Percentiles rank a stretch among this genome's conserved stretches.
These are phyloP conservation scores for Pseudochirops cupreus DNA, from an alignment of 2,797 vertebrate genomes.

Conservation along the genomic window DNA sequence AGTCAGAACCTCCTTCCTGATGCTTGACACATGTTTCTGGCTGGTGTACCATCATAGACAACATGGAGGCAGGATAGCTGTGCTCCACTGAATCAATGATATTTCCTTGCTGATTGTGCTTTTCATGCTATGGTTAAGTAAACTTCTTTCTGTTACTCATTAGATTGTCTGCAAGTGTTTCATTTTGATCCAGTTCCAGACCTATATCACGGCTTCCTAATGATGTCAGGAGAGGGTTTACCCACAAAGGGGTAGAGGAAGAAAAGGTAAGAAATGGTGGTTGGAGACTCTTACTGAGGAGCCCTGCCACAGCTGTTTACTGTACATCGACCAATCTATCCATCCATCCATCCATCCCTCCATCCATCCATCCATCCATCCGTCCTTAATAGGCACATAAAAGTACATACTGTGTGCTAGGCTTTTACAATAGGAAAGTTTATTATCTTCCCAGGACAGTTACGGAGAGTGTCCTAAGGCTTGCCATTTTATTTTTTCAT, in stretches of 20 bases:
- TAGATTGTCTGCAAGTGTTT: not conserved
- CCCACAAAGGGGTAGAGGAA: not conserved
- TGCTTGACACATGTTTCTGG: too few relatives aligned
- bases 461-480: not conserved
- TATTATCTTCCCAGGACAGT: not conserved
- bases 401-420: not conserved
- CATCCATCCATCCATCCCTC: not conserved
- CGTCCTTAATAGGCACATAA: not conserved
- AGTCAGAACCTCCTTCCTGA: too few relatives aligned
- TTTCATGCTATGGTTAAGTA: too few relatives aligned
- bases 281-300: not conserved
- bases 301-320: not conserved
- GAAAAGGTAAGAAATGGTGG: not conserved
- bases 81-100: too few relatives aligned
- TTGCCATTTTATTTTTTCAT: not conserved
- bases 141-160: too few relatives aligned
- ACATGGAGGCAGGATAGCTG: too few relatives aligned
- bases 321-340: not conserved
- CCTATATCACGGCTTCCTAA: not conserved
- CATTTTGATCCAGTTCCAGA: not conserved
- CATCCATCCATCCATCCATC: too few relatives aligned
- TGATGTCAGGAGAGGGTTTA: not conserved
- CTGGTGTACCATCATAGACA: too few relatives aligned
- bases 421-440: not conserved
- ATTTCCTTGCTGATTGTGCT: too few relatives aligned